These are phyloP conservation scores for Tiphia femorata DNA, from an alignment of 2,888 invertebrate genomes.

Conservation along the genomic window DNA sequence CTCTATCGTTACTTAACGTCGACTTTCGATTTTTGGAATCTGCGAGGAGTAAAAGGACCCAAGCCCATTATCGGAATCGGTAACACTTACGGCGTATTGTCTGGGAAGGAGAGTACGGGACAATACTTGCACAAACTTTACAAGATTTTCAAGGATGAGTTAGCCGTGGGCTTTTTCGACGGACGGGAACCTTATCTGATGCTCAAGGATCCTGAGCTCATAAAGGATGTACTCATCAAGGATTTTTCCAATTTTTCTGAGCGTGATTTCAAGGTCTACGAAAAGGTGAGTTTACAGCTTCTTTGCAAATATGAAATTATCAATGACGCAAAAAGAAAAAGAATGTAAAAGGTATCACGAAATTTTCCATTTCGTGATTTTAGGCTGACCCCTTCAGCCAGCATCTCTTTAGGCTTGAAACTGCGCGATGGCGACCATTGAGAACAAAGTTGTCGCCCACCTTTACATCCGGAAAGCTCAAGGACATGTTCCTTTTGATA, in stretches of 20 bases:
- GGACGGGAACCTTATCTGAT: conserved; percentile 56
- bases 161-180: conserved; percentile 39
- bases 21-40: conserved; percentile 68
- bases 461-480: conserved; percentile 71
- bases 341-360: background rate
- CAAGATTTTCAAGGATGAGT: conserved; percentile 25
- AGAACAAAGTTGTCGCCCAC: conserved; percentile 68
- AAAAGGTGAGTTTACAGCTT: conserved; percentile 16
- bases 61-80: conserved; percentile 68
- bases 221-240: conserved; percentile 65
- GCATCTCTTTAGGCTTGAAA: conserved; percentile 63
- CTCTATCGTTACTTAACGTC: conserved; percentile 59
- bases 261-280: conserved; percentile 59
- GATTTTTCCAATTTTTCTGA: conserved; percentile 64
- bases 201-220: conserved; percentile 62
- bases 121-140: conserved; percentile 54
- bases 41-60: conserved; percentile 62
- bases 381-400: conserved; percentile 59
- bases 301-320: background rate
- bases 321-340: background rate
- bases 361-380: conserved; percentile 18
- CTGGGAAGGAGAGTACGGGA: conserved; percentile 54
- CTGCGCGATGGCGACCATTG: conserved; percentile 67
- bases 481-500: conserved; percentile 68
- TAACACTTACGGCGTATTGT: conserved; percentile 60